A percentile compares a stretch with the other conserved stretches of the same genome.
These are phyloP conservation scores for Acropora yongei DNA, from an alignment of 64 coral and sea anemone species.

Conservation along the genomic window DNA sequence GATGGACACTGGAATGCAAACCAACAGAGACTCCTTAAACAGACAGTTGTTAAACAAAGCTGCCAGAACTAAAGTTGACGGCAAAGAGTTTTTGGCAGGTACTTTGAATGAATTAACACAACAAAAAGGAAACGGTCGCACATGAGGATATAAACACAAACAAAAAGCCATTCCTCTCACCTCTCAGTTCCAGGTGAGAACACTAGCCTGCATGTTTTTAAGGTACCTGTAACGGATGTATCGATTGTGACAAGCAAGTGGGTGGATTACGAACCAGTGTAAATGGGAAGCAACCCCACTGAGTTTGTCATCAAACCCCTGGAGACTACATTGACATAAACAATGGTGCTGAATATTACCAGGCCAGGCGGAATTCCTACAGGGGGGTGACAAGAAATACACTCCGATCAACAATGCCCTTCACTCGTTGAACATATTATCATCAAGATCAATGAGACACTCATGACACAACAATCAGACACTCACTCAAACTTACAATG, in stretches of 20 bases:
- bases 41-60: too few species aligned
- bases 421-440: constrained; percentile 62
- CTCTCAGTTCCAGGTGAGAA: constrained; percentile 10
- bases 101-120: too few species aligned
- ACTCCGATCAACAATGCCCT: constrained; percentile 48
- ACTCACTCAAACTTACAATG: constrained; percentile 47
- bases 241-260: constrained; percentile 34
- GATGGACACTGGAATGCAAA: too few species aligned
- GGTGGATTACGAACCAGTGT: constrained; percentile 36
- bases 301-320: constrained; percentile 26
- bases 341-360: constrained; percentile 45
- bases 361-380: not conserved
- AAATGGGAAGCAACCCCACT: constrained; percentile 68
- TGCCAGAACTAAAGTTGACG: too few species aligned
- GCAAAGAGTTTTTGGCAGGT: too few species aligned
- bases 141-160: too few species aligned
- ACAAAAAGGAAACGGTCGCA: too few species aligned
- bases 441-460: constrained; percentile 63
- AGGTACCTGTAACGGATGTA: constrained; percentile 9
- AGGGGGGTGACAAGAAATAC: not conserved
- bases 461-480: constrained; percentile 58
- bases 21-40: too few species aligned
- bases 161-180: too few species aligned
- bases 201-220: constrained; percentile 4
- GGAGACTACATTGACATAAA: constrained; percentile 42